Evolutionary conservation across 1,140 invertebrate species (phyloP), one percentile per base, ranked within the genome.

Genomic region (Lutraria rhynchaena): DNA sequence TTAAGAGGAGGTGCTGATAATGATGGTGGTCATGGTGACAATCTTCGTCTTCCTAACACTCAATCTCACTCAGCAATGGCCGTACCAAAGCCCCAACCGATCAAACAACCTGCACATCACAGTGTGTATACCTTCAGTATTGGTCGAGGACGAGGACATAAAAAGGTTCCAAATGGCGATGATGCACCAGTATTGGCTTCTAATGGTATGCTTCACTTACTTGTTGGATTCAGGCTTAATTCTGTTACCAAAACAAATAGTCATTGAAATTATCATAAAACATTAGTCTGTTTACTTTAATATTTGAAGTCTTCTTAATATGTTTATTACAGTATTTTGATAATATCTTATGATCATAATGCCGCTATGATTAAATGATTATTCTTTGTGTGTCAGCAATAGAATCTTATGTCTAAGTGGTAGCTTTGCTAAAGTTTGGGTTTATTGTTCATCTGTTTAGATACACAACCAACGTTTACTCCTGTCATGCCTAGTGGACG

Each of bases 51-150:
- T 17, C 73, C 73, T 11, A 76, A 51, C 29, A 63, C 73, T 9
- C 35, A 57, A 33, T 76, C 73, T 2, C 27, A 58, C 11, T 51
- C 55, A 37, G 73, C 73, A 1, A 63, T 63, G 57, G 37, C 37
- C 2, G 57, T 17, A 27, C 73, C 73, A 15, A 35, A 60, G 29
- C 5, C 24, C 13, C 55, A 60, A n/a, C 55, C 71, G 17, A 33
- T 46, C 13, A 17, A n/a, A n/a, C 73, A 60, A 29, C 73, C 73
- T 1, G 57, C 27, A 1, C 49, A 37, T 2, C 37, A 41, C 37
- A 60, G 57, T 41, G 71, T 75, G 24, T 61, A 31, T 76, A 58
- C 73, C 11, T 76, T 60, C 17, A 63, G 57, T 44, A 76, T 76
- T 33, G 58, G 73, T 9, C n/a, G 37, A 29, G 58, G 73, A 15